Evolutionary conservation across 1,140 invertebrate genomes (phyloP).

Genomic region (Lordiphosa mommai): DNA sequence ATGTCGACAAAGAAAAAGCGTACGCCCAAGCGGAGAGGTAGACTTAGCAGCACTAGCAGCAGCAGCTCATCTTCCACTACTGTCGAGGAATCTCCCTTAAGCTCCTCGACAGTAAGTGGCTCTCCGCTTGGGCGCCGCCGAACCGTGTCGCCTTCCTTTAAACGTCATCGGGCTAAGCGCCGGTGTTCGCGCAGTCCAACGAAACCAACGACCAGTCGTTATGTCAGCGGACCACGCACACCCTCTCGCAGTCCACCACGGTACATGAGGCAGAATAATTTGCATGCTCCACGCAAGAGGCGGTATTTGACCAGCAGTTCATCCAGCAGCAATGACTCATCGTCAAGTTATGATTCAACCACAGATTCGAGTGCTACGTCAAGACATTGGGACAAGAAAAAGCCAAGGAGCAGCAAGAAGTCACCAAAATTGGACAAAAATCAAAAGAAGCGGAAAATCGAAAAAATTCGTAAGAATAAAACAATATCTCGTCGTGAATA

Average conservation of each 20-base stretch:
- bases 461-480: background rate
- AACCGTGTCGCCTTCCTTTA: background rate
- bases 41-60: background rate
- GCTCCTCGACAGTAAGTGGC: background rate
- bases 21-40: background rate
- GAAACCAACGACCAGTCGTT: background rate
- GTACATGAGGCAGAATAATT: no score
- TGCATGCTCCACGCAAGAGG: constrained; percentile 2
- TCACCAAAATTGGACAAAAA: background rate
- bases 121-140: background rate
- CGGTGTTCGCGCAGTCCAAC: background rate
- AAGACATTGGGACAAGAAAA: background rate
- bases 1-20: background rate
- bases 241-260: background rate
- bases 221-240: background rate
- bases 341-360: background rate
- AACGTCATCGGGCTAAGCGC: background rate
- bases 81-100: background rate
- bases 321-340: background rate
- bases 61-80: background rate
- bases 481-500: constrained; percentile 7
- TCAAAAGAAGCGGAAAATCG: no score
- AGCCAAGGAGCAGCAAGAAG: background rate
- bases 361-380: background rate
- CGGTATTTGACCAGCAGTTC: constrained; percentile 3